A percentile compares a stretch with the other conserved stretches of the same genome.
Evolutionary conservation across 2,113 vertebrate genomes (phyloP).

Genomic region (Microcebus ravelobensis): DNA sequence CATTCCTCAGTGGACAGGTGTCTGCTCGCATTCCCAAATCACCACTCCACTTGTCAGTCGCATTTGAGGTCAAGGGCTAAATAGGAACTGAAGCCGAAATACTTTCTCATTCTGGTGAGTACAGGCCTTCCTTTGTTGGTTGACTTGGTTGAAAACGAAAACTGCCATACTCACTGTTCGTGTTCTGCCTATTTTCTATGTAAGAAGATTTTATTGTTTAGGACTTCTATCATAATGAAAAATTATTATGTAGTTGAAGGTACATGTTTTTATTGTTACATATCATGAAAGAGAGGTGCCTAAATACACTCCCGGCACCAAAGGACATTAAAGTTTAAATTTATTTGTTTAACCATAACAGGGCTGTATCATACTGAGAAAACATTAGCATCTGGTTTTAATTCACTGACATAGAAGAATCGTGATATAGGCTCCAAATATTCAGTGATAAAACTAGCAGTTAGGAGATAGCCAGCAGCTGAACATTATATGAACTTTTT

Average conservation of each 20-base stretch:
- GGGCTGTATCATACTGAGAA: not conserved
- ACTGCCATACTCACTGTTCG: constrained; percentile 57
- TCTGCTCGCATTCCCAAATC: constrained; percentile 72
- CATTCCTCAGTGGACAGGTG: constrained; percentile 80
- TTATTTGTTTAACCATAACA: constrained; percentile 39
- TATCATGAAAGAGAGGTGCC: constrained; percentile 18
- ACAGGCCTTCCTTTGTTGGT: constrained; percentile 77
- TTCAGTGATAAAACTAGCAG: not conserved
- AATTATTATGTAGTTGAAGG: constrained; percentile 50
- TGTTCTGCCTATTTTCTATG: constrained; percentile 43
- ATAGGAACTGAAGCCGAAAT: constrained; percentile 63
- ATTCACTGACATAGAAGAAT: constrained; percentile 10
- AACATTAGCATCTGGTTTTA: constrained; percentile 46
- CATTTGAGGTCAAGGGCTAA: constrained; percentile 78
- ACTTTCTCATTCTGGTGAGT: constrained; percentile 73
- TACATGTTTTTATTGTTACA: constrained; percentile 33
- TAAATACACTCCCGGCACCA: constrained; percentile 17
- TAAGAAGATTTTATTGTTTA: constrained; percentile 56
- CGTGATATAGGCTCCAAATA: not conserved
- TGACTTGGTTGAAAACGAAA: constrained; percentile 66
- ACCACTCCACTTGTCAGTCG: constrained; percentile 79
- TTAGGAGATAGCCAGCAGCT: not conserved
- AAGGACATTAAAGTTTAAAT: constrained; percentile 57
- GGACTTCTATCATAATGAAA: constrained; percentile 57
- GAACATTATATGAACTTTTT: not conserved